Base-by-base conservation (phyloP, 2,113 vertebrate species). In the Phrynosoma platyrhinos region DNA sequence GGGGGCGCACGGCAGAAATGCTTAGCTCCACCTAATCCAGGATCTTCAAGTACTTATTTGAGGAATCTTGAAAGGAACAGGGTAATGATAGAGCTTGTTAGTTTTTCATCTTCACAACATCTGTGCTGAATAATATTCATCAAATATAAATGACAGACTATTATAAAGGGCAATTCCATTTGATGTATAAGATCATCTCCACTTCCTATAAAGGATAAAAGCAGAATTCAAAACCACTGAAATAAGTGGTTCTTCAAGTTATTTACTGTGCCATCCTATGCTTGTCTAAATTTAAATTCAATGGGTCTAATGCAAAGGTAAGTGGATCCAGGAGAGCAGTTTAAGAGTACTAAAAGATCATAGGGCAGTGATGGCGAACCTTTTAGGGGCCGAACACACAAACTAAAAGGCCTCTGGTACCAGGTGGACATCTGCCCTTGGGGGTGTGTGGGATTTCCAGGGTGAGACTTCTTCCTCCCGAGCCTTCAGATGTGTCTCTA, bases 131-230 rank as follows among this genome's bases (percentile, higher is more conserved):
- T 79, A 86, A 53, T 69, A 74, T 84, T 87, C 77, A 71, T 40
- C 64, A 55, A 13, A 79, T 75, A 40, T 16, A 74, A 58, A 66
- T 68, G 66, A 27, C 25, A 68, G 66, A 68, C 5, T 80, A 62
- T 80, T 78, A 78, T 58, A 78, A 64, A 86, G 40, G 84, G 74
- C 25, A 66, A 77, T 52, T 85, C 77, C 75, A 27, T 86, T 52
- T 71, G 79, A 79, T 52, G 13, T 69, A 69, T 13, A 27, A 71
- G 58, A 53, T 23, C 77, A 9, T 21, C 68, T 21, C 7, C 8
- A 27, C 53, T 55, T 76, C 47, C 9, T 4, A 52, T 52, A 76
- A 42, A 16, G 66, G n/a, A 80, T 53, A 79, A 80, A 68, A 86
- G 85, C 66, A 25, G 18, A 21, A 8, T 68, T 68, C 66, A 68